Evolutionary conservation across 2,113 vertebrate genomes (phyloP).

Genomic region (Rhodinocichla rosea): DNA sequence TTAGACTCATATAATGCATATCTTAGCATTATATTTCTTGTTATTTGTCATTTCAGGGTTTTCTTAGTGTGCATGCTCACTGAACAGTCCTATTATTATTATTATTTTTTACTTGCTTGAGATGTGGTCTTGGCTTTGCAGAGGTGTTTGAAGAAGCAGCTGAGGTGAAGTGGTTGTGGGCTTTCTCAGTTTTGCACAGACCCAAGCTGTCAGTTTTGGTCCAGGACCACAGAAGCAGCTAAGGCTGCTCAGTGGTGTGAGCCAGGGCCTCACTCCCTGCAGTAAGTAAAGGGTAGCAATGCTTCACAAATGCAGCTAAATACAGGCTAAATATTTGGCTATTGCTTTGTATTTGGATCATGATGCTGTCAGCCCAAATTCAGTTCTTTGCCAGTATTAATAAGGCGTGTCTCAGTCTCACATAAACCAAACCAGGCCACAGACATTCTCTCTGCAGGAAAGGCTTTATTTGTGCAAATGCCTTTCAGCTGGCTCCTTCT

Average conservation of each 20-base stretch:
- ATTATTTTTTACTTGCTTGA: neutral
- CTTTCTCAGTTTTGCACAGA: neutral
- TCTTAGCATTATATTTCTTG: neutral
- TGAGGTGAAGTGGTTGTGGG: neutral
- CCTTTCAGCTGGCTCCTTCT: neutral
- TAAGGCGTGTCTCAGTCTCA: neutral
- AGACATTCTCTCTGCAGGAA: neutral
- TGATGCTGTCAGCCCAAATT: neutral
- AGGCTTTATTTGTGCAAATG: neutral
- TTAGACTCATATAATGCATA: neutral
- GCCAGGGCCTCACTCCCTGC: neutral
- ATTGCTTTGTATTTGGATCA: neutral
- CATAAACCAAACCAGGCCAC: neutral
- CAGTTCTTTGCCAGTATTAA: neutral
- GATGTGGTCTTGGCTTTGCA: neutral
- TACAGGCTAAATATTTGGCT: neutral
- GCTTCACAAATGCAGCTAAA: neutral
- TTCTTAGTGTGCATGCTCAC: neutral
- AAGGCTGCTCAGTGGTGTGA: neutral
- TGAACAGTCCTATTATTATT: neutral
- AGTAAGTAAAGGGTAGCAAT: neutral
- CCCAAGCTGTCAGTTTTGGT: neutral
- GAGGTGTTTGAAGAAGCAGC: neutral
- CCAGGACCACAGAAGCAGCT: neutral
- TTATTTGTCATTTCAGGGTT: neutral